Evolutionary conservation across 2,113 vertebrate species (phyloP).

Genomic region (Garra rufa): DNA sequence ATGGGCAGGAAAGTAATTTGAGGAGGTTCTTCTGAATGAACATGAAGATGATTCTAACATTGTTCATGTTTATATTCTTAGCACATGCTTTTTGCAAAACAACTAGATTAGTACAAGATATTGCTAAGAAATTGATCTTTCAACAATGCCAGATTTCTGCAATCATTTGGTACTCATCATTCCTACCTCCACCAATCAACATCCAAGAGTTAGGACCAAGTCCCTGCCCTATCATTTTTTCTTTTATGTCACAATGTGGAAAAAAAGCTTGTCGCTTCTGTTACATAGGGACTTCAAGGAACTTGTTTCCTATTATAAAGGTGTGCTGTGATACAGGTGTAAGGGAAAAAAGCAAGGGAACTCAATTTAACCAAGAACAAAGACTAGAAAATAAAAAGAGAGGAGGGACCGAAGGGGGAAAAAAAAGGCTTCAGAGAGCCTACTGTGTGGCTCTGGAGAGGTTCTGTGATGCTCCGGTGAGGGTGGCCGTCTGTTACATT

Average conservation of each 20-base stretch:
- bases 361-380: constrained; percentile 17
- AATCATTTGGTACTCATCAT: not conserved
- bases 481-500: constrained; percentile 30
- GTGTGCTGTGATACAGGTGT: not conserved
- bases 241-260: not conserved
- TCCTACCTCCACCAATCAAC: not conserved
- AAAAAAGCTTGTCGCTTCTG: not conserved
- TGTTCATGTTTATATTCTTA: not conserved
- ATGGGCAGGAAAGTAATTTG: not conserved
- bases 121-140: too few species aligned
- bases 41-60: too few species aligned
- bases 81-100: not conserved
- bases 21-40: not conserved
- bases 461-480: not conserved
- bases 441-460: not conserved
- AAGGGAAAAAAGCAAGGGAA: not conserved
- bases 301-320: not conserved
- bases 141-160: not conserved
- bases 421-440: not conserved
- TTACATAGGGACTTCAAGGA: not conserved
- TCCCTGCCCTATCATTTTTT: not conserved
- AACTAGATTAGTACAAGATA: not conserved
- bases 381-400: not conserved
- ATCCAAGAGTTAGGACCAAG: not conserved
- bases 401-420: not conserved